Conservation (phyloP, 2,113 vertebrate species). For the Eudorcas thomsonii region DNA sequence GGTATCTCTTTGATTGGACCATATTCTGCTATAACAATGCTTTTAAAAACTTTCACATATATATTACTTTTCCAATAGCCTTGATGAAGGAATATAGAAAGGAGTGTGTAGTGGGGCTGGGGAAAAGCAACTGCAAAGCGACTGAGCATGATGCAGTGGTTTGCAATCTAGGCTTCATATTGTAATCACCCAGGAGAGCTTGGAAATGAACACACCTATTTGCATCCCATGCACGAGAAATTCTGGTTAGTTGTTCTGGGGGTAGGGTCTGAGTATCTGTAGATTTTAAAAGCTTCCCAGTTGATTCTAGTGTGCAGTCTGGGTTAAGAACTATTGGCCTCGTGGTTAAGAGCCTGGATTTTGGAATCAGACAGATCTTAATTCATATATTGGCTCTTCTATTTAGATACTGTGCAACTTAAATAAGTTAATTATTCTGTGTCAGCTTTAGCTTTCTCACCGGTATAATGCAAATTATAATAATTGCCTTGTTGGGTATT, state of each 20-base stretch:
- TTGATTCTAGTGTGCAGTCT: neutral
- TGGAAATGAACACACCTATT: neutral
- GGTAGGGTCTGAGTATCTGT: neutral
- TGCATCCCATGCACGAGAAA: neutral
- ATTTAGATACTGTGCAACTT: neutral
- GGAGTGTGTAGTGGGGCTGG: neutral
- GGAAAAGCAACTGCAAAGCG: neutral
- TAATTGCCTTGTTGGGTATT: neutral
- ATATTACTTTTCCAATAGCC: neutral
- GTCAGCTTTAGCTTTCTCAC: constrained; percentile 17
- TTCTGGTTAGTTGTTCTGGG: neutral
- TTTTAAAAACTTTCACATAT: neutral
- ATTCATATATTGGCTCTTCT: neutral
- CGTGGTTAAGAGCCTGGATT: neutral
- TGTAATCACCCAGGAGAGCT: neutral
- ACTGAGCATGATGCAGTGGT: neutral
- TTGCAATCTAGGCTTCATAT: neutral
- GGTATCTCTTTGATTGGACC: neutral
- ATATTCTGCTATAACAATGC: neutral
- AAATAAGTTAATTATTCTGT: constrained; percentile 4
- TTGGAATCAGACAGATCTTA: constrained; percentile 3
- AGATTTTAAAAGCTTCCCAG: neutral
- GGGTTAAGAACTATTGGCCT: neutral
- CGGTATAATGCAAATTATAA: constrained; percentile 11
- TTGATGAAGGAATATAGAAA: neutral